phyloP scores from a whole-genome alignment of 2,888 invertebrate genomes.

The Cerastoderma edule region DNA sequence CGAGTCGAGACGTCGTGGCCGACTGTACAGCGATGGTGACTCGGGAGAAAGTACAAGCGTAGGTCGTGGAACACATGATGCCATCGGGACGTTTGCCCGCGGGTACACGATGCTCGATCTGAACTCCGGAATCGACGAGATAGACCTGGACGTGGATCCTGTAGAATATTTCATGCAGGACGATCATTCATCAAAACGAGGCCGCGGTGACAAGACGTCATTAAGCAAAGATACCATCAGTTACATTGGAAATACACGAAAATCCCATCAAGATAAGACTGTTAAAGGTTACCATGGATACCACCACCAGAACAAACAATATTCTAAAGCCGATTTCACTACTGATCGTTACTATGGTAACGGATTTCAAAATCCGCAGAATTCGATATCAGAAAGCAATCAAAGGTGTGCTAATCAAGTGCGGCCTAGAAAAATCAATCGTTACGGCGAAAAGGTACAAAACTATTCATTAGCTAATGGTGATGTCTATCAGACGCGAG shows the following conservation, averaged over 20 bases:
- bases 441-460: not conserved
- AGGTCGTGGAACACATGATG: not conserved
- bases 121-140: slow-evolving; percentile 52
- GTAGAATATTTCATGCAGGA: slow-evolving; percentile 55
- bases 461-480: slow-evolving; percentile 21
- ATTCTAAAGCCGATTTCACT: slow-evolving; percentile 30
- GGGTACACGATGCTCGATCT: slow-evolving; percentile 34
- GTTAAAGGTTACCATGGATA: slow-evolving; percentile 42
- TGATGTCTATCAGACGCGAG: not conserved
- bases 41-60: not conserved
- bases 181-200: slow-evolving; percentile 5
- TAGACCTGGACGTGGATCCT: slow-evolving; percentile 55
- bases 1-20: not conserved
- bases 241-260: slow-evolving; percentile 42
- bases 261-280: slow-evolving; percentile 29
- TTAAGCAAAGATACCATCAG: slow-evolving; percentile 52
- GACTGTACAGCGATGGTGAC: slow-evolving; percentile 8
- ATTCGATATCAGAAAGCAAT: slow-evolving; percentile 37
- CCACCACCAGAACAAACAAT: slow-evolving; percentile 45
- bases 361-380: slow-evolving; percentile 33
- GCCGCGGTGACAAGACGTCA: slow-evolving; percentile 33
- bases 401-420: slow-evolving; percentile 21
- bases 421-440: slow-evolving; percentile 17
- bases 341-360: slow-evolving; percentile 45
- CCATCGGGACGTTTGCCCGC: not conserved